phyloP scores from a whole-genome alignment of 1,140 invertebrate genomes.

The Hirudo medicinalis region DNA sequence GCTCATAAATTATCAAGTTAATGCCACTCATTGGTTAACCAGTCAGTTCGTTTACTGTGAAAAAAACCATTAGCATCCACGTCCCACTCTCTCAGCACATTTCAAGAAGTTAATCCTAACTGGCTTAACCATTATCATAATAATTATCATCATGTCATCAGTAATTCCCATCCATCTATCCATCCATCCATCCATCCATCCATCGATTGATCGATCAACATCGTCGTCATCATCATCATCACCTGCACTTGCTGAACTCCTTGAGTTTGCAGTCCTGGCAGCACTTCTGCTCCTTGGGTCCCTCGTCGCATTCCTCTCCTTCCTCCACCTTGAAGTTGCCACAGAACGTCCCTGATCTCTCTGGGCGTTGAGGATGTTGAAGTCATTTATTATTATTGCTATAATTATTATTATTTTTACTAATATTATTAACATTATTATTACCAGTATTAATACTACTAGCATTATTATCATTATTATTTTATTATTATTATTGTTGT shows the following conservation, averaged over 20 bases:
- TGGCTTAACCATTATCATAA: no score
- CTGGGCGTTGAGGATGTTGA: slow-evolving; percentile 31
- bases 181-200: not conserved
- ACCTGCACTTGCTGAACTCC: slow-evolving; percentile 61
- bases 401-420: not conserved
- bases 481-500: not conserved
- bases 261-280: slow-evolving; percentile 79
- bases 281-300: slow-evolving; percentile 75
- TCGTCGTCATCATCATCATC: not conserved
- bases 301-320: slow-evolving; percentile 85
- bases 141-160: no score
- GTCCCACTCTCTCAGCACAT: no score
- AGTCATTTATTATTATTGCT: not conserved
- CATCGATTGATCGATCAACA: not conserved
- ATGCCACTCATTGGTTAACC: no score
- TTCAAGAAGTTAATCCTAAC: no score
- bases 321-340: slow-evolving; percentile 82
- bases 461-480: not conserved
- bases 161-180: no score
- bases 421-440: slow-evolving; percentile 8
- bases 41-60: no score
- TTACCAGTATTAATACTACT: not conserved
- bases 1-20: no score
- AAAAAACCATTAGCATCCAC: no score
- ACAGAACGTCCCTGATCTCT: slow-evolving; percentile 85